These are phyloP conservation scores for Scartelaos histophorus DNA, from an alignment of 2,113 vertebrate genomes.

Conservation along the genomic window DNA sequence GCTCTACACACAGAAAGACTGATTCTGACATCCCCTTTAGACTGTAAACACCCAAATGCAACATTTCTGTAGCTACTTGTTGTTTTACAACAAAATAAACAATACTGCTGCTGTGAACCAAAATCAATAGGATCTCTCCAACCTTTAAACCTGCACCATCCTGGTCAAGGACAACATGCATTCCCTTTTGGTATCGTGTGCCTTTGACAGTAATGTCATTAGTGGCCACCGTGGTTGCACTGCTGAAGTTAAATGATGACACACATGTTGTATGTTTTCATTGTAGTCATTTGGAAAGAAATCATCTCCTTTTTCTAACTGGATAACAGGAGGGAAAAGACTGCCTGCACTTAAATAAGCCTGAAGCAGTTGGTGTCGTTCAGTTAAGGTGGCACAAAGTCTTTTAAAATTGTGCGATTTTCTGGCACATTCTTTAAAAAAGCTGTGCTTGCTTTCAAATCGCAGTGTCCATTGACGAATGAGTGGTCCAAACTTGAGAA, in stretches of 20 bases:
- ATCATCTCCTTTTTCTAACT: not conserved
- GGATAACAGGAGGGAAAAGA: not conserved
- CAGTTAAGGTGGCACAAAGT: not conserved
- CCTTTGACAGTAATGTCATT: too few species aligned
- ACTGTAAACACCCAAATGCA: not conserved
- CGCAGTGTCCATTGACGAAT: slow-evolving; percentile 12
- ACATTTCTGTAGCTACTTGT: not conserved
- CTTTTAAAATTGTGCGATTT: slow-evolving; percentile 13
- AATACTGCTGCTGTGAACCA: not conserved
- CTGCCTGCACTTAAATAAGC: not conserved
- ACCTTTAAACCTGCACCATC: too few species aligned
- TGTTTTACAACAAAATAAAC: not conserved
- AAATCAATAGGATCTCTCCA: not conserved
- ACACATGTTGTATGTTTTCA: not conserved
- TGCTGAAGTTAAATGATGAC: too few species aligned
- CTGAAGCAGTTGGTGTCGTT: slow-evolving; percentile 12
- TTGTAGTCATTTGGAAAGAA: not conserved
- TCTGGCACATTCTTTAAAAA: slow-evolving; percentile 8
- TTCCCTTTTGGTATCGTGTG: too few species aligned
- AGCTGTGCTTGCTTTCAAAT: slow-evolving; percentile 13
- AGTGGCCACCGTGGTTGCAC: too few species aligned
- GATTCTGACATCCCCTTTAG: not conserved
- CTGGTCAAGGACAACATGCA: too few species aligned
- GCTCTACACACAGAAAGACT: not conserved
- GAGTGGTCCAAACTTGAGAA: slow-evolving; percentile 30